Percentiles rank a stretch among this genome's conserved stretches.
Conservation (phyloP, 2,797 vertebrate genomes). For the Stomatorhinus walkeri region DNA sequence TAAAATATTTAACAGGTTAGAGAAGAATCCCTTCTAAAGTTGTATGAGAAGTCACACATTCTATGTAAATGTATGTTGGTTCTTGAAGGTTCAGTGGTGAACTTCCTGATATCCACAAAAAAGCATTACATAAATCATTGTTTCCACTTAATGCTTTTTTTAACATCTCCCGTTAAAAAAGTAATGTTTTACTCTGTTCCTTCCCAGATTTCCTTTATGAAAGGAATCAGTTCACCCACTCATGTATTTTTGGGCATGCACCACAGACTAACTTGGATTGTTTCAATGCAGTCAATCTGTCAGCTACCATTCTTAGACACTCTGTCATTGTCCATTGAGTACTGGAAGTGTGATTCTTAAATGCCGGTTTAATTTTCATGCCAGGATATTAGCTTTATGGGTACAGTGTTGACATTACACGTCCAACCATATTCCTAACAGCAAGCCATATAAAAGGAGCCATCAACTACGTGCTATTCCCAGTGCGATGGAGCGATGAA, state of each 20-base stretch:
- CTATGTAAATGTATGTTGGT: not conserved
- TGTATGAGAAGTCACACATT: not conserved
- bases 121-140: not conserved
- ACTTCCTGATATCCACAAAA: not conserved
- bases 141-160: not conserved
- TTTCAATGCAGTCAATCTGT: not conserved
- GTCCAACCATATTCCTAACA: constrained; percentile 11
- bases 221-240: not conserved
- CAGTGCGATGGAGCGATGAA: not conserved
- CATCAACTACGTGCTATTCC: not conserved
- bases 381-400: not conserved
- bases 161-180: not conserved
- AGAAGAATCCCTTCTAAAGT: not conserved
- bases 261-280: not conserved
- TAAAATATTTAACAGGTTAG: not conserved
- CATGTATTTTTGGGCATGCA: not conserved
- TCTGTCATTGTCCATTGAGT: not conserved
- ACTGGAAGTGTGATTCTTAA: not conserved
- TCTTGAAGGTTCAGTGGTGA: not conserved
- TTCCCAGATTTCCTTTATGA: not conserved
- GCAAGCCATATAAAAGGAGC: not conserved
- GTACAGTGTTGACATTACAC: not conserved
- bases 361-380: not conserved
- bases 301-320: not conserved
- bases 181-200: not conserved